Base-by-base conservation (phyloP, 2,113 vertebrate genomes). In the Origma solitaria region DNA sequence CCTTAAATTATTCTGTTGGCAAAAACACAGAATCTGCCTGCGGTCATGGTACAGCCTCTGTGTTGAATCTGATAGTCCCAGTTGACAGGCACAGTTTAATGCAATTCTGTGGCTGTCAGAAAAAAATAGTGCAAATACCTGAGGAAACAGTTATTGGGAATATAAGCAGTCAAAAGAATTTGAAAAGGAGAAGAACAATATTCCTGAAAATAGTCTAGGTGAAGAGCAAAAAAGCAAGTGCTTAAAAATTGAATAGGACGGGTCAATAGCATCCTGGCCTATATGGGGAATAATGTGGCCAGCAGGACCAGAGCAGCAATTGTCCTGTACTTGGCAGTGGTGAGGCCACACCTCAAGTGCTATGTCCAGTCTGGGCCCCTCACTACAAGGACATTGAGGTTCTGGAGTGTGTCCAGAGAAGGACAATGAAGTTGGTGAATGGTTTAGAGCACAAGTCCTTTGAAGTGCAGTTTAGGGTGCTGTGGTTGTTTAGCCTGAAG, bases 301-400 rank as follows among this genome's bases (percentile, higher is more conserved):
- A 50, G 35, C 27, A 62, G 64, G 49, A 62, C 22, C 22, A 50
- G 42, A 0, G 1, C 27, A 56, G 80, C 7, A 15, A 44, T 10
- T 62, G 15, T 49, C 15, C 64, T 49, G 80, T 49, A 11, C 42
- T 37, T 0, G 0, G 49, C 22, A 28, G 25, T 62, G 71, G 14
- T 47, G n/a, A 60, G 30, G 30, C 20, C 0, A 0, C 17, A 21
- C 14, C 40, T 49, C 10, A 3, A 6, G 30, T 31, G 5, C 54
- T 40, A 61, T 61, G 47, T 47, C 13, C 35, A 35, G 24, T 61
- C 54, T 60, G 47, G 13, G n/a, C 40, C 21, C 4, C 18, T 54
- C 30, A 35, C 21, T 24, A 17, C 28, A 35, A 40, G 40, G n/a
- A 61, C 30, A 35, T 3, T 22, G 56, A 56, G 17, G 31, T 12